These are phyloP conservation scores for Sternotherus odoratus DNA, from an alignment of 2,797 vertebrate species.

Conservation along the genomic window DNA sequence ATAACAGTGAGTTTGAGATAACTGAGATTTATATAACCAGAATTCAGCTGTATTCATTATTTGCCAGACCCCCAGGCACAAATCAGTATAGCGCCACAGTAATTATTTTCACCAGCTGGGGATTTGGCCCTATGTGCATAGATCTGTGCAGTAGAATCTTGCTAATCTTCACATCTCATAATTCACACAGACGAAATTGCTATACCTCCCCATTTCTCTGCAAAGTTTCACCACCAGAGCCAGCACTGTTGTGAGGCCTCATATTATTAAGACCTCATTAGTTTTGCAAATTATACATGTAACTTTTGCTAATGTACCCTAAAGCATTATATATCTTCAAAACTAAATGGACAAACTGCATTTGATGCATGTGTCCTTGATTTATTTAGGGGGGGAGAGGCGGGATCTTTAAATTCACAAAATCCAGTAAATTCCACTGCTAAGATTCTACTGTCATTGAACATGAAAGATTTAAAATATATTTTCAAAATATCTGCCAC, in stretches of 20 bases:
- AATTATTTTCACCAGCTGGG: background rate
- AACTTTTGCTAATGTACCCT: background rate
- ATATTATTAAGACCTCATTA: background rate
- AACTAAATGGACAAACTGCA: background rate
- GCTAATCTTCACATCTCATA: background rate
- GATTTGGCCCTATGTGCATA: background rate
- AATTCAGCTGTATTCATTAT: background rate
- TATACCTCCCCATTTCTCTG: rapidly evolving
- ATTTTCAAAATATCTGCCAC: background rate
- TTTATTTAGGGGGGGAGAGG: background rate
- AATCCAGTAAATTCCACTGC: background rate
- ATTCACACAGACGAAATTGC: background rate
- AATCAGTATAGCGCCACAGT: background rate
- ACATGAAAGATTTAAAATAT: background rate
- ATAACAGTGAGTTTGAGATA: background rate
- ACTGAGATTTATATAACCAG: background rate
- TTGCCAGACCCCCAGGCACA: background rate
- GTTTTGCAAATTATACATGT: background rate
- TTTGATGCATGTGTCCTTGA: background rate
- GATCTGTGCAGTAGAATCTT: background rate
- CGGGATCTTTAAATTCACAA: background rate
- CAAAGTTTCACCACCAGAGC: background rate
- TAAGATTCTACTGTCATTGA: background rate
- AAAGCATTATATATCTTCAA: background rate
- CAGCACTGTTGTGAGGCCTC: background rate